Conservation (phyloP, 2,888 invertebrate species). For the Caenorhabditis angaria region DNA sequence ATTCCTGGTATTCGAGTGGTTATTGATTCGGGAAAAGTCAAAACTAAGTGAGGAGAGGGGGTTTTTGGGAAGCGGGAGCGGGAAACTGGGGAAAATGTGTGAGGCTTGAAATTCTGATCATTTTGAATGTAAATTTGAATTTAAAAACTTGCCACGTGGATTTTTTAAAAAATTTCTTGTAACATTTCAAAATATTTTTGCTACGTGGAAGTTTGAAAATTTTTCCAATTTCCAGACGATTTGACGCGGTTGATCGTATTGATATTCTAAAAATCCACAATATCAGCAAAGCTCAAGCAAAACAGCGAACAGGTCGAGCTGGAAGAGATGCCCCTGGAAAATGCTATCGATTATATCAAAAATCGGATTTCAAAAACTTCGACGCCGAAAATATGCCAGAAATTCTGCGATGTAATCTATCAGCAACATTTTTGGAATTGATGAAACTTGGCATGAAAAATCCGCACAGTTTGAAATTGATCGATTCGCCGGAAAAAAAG, state of each 20-base stretch:
- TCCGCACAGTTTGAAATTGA: constrained; percentile 84
- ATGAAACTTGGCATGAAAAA: constrained; percentile 85
- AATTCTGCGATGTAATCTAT: constrained; percentile 78
- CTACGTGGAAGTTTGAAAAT: too few species aligned
- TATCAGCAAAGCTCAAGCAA: constrained; percentile 86
- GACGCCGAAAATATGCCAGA: constrained; percentile 84
- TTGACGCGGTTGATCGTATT: constrained; percentile 58
- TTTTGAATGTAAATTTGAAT: not conserved
- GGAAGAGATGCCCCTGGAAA: constrained; percentile 78
- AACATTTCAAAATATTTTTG: not conserved
- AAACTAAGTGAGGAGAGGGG: constrained; percentile 57
- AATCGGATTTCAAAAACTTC: constrained; percentile 80
- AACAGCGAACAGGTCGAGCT: constrained; percentile 90
- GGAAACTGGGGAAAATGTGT: not conserved
- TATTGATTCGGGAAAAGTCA: constrained; percentile 72
- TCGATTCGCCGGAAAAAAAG: constrained; percentile 86
- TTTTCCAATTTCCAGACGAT: constrained; percentile 50
- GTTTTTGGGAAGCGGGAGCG: not conserved
- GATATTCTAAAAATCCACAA: constrained; percentile 86
- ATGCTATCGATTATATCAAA: constrained; percentile 56
- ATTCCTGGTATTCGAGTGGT: constrained; percentile 89
- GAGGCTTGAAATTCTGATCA: too few species aligned
- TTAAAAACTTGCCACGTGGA: not conserved
- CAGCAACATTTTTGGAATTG: constrained; percentile 80
- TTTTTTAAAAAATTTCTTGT: not conserved